These are phyloP conservation scores for Troides oblongomaculatus DNA, from an alignment of 2,888 invertebrate species.

Conservation along the genomic window DNA sequence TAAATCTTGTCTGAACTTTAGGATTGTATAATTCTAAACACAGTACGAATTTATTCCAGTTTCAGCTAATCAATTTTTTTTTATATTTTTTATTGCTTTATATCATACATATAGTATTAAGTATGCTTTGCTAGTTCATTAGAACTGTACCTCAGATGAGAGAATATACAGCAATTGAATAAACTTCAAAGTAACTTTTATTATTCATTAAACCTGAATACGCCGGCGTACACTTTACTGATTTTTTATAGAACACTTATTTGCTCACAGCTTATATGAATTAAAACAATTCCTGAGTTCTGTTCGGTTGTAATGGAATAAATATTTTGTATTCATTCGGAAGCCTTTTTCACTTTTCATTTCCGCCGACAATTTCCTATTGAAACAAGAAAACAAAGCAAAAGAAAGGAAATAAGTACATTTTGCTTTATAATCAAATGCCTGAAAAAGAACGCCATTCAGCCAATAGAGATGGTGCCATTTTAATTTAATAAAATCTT, in stretches of 20 bases:
- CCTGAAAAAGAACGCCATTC: too few relatives aligned
- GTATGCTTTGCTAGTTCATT: too few relatives aligned
- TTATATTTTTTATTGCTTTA: too few relatives aligned
- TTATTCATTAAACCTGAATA: not conserved
- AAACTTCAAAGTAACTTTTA: too few relatives aligned
- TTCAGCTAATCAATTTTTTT: too few relatives aligned
- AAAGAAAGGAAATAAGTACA: not conserved
- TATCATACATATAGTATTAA: too few relatives aligned
- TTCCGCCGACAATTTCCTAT: conserved; percentile 7
- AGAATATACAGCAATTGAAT: too few relatives aligned
- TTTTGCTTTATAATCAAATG: not conserved
- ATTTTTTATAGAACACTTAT: not conserved
- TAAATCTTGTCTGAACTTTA: too few relatives aligned
- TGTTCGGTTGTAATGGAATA: not conserved
- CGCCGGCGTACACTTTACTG: not conserved
- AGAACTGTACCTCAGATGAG: too few relatives aligned
- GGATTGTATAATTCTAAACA: too few relatives aligned
- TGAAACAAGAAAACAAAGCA: not conserved
- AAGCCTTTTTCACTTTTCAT: conserved; percentile 16
- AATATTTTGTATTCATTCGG: conserved; percentile 1
- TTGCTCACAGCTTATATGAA: not conserved
- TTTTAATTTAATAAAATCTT: too few relatives aligned
- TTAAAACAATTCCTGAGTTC: not conserved
- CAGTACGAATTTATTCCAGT: too few relatives aligned
- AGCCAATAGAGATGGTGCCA: not conserved